These are phyloP conservation scores for Pimephales promelas DNA, from an alignment of 2,113 vertebrate species.

Conservation along the genomic window DNA sequence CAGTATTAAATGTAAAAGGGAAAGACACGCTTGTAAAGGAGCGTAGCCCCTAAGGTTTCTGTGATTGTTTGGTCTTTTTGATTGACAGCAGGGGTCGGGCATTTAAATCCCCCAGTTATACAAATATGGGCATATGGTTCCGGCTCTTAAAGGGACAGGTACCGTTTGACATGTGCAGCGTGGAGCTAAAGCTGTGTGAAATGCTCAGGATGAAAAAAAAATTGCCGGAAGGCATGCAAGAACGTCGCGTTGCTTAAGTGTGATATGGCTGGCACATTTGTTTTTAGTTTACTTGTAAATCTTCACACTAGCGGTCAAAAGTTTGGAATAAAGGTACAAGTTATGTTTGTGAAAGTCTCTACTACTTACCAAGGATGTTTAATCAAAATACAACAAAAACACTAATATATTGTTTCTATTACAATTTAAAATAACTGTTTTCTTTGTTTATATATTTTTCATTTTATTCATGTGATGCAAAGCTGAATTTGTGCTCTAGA, in stretches of 20 bases:
- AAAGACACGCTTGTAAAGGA: constrained; percentile 2
- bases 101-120: constrained; percentile 83
- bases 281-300: background rate
- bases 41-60: constrained; percentile 37
- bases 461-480: too few species aligned
- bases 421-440: too few species aligned
- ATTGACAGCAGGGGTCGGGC: constrained; percentile 79
- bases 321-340: too few species aligned
- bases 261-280: background rate
- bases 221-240: background rate
- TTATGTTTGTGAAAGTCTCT: too few species aligned
- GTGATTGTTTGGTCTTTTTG: constrained; percentile 72
- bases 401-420: too few species aligned
- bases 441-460: too few species aligned
- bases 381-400: too few species aligned
- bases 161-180: background rate
- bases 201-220: background rate
- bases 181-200: background rate
- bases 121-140: constrained; percentile 71
- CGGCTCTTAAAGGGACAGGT: constrained; percentile 58
- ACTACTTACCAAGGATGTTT: too few species aligned
- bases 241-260: background rate
- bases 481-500: too few species aligned
- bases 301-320: background rate
- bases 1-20: background rate